These are phyloP conservation scores for Deroplatys truncata DNA, from an alignment of 2,888 invertebrate species.

Conservation along the genomic window DNA sequence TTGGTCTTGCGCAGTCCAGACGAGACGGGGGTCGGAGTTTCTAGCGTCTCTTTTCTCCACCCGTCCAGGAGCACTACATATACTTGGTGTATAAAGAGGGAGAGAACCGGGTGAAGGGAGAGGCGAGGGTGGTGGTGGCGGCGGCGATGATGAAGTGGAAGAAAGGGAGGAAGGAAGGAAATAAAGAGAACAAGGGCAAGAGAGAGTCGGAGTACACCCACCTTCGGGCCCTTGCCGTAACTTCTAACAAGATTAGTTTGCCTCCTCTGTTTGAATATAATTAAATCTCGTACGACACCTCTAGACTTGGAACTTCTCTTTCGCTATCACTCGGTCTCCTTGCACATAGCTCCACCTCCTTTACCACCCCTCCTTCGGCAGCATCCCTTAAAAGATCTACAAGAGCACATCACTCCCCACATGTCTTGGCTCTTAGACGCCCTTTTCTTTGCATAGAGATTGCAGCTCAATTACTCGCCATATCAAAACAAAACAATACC, in stretches of 20 bases:
- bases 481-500: too few relatives aligned
- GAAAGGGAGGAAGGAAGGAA: not conserved
- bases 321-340: not conserved
- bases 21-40: not conserved
- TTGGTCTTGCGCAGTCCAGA: constrained; percentile 5
- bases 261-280: constrained; percentile 21
- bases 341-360: not conserved
- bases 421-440: too few relatives aligned
- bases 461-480: too few relatives aligned
- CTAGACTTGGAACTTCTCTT: not conserved
- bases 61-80: not conserved
- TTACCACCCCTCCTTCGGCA: not conserved
- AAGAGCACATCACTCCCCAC: not conserved
- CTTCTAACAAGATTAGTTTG: constrained; percentile 24
- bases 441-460: too few relatives aligned
- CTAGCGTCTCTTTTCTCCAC: not conserved
- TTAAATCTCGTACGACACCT: constrained; percentile 23
- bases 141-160: not conserved
- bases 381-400: not conserved
- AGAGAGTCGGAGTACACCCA: not conserved
- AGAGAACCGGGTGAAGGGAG: not conserved
- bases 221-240: not conserved
- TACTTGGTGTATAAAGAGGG: not conserved
- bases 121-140: not conserved
- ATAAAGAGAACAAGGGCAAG: not conserved